Base-by-base conservation (phyloP, 2,888 invertebrate genomes). In the Eupeodes luniger region DNA sequence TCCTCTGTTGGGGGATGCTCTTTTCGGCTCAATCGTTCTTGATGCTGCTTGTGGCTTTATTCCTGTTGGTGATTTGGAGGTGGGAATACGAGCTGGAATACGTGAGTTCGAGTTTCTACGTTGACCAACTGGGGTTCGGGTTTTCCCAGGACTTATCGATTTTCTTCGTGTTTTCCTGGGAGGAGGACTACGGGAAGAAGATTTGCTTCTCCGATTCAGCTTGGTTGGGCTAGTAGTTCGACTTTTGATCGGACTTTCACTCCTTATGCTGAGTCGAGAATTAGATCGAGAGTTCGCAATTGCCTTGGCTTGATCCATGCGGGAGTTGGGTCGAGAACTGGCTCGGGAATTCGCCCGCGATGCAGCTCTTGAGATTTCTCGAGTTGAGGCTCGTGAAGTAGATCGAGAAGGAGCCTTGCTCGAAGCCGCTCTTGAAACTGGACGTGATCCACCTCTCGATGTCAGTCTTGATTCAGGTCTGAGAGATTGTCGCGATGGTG, bases 121-220 rank as follows among this genome's bases (percentile, higher is more conserved):
- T 6, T 90, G 79, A 6, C 49, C 78, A 10, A 79, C 61, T 6
- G 75, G 57, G 6, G 75, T 77, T 76, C 88, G 87, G 11, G 89
- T 89, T 27, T 85, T 90, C 0, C 61, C 75, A 0, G 93, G 92
- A 85, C 92, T 93, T 10, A 91, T 79, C 0, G 93, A 92, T 64
- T 91, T 91, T 77, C 91, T 88, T 5, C 92, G 90, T 0, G 75
- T 80, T 44, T 90, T 82, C 59, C 85, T 90, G 0, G 85, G 77
- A 49, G 77, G 86, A 1, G 93, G 92, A 81, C 93, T 93, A 9
- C 90, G 86, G 0, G 93, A 93, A 27, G 91, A 89, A 6, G 93
- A 92, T 89, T 92, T 92, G n/a, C 74, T 75, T 62, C 92, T 89
- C 0, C 91, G 90, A n/a, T 87, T 90, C 0, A 90, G 89, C 4